Base-by-base conservation (phyloP, 2,113 vertebrate species). In the Lipophrys pholis region DNA sequence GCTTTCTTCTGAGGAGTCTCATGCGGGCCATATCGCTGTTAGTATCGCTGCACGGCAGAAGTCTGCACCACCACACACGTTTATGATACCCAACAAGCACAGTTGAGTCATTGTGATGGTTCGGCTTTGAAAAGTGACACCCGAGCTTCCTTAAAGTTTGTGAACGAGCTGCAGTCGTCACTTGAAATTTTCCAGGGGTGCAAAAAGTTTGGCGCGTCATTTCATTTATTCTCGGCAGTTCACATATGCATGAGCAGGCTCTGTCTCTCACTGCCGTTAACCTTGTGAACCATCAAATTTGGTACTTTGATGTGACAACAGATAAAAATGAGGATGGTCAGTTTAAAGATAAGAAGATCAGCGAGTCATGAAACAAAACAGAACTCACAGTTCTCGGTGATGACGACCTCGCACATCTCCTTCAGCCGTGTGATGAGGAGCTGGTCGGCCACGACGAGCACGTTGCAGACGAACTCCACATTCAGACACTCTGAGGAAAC, bases 381-480 rank as follows among this genome's bases (percentile, higher is more conserved):
- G 15, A 42, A 92, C 97, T 70, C 91, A 99, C 98, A 70, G 80
- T 95, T 98, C 93, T 98, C 97, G 48, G 96, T 95, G 93, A 99
- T 94, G 80, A 93, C 91, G 41, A 97, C 96, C 90, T 99, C 98
- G 73, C 98, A 99, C 72, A 98, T 96, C 89, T 98, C 97, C 91
- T 99, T 99, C 43, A 99, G 89, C 38, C 98, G 93, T 30, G 89
- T 93, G 89, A 98, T 96, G 52, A 99, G 95, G 58, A 99, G 93
- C 56, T 99, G 98, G 87, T 99, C 98, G 14, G 98, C 98, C 75
- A 99, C 95, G 73, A 97, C 96, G 86, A 99, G 94, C 46, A 96
- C 93, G 0, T 94, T 97, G 89, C 98, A 99, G 54, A 96, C 79
- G 90, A 99, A 99, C 86, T 98, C 97, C 56, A 98, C 95, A 57